These are phyloP conservation scores for Sphyrna mokarran DNA, from an alignment of 2,113 vertebrate species.

Conservation along the genomic window DNA sequence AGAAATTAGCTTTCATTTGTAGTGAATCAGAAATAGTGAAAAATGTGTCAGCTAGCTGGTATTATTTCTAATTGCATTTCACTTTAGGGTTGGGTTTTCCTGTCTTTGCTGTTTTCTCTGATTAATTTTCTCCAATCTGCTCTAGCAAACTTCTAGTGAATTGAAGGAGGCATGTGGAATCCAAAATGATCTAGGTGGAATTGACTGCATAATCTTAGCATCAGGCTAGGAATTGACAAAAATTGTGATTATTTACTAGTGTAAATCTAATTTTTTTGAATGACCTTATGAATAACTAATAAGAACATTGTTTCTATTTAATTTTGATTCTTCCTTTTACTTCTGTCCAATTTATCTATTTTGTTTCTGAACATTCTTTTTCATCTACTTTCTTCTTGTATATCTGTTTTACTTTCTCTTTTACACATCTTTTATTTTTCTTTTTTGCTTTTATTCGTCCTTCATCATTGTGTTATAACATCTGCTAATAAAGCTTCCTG, in stretches of 20 bases:
- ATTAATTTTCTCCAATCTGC: not conserved
- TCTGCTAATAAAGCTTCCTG: slow-evolving; percentile 69
- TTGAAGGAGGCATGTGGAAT: not conserved
- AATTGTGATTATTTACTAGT: not conserved
- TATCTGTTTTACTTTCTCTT: slow-evolving; percentile 40
- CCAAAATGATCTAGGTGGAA: not conserved
- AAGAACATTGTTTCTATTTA: not conserved
- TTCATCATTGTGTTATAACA: slow-evolving; percentile 52
- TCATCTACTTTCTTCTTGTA: slow-evolving; percentile 44
- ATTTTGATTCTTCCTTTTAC: not conserved
- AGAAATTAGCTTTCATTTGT: not conserved
- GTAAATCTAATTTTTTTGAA: not conserved
- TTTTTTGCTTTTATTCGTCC: slow-evolving; percentile 43
- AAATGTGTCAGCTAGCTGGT: not conserved
- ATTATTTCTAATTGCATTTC: not conserved
- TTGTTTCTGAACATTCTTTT: slow-evolving; percentile 47
- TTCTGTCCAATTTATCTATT: not conserved
- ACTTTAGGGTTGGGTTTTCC: not conserved
- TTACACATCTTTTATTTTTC: slow-evolving; percentile 33
- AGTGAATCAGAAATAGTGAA: not conserved
- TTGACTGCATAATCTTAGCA: not conserved
- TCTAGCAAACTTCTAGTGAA: not conserved
- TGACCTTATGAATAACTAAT: not conserved
- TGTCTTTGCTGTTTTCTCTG: not conserved
- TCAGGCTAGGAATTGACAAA: not conserved